These are phyloP conservation scores for Chironomus tentans DNA, from an alignment of 2,888 invertebrate genomes.

Conservation along the genomic window DNA sequence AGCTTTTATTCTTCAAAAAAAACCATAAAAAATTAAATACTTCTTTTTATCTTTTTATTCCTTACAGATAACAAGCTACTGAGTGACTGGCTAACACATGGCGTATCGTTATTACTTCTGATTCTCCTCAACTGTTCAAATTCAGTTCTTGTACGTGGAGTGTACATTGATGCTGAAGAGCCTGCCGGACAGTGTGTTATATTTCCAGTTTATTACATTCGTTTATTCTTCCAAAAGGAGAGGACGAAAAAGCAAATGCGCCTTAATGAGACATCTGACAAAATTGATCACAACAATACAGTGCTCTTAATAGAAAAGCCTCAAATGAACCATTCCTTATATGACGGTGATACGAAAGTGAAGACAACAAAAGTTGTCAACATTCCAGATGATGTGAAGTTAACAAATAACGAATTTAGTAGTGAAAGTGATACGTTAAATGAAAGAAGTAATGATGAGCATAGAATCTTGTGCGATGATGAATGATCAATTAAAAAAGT, in stretches of 20 bases:
- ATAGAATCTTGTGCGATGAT: slow-evolving; percentile 1
- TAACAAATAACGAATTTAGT: neutral
- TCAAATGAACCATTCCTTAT: slow-evolving; percentile 2
- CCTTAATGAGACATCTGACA: slow-evolving; percentile 36
- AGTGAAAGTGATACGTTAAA: slow-evolving; percentile 15
- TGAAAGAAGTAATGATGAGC: slow-evolving; percentile 5
- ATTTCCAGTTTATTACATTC: slow-evolving; percentile 74
- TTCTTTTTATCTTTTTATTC: neutral
- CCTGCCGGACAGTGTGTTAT: slow-evolving; percentile 72
- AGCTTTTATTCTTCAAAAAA: too few species aligned
- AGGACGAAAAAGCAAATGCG: slow-evolving; percentile 51
- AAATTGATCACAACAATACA: slow-evolving; percentile 31
- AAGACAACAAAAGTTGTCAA: neutral
- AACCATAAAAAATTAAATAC: too few species aligned
- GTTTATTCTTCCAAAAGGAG: slow-evolving; percentile 64
- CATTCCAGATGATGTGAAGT: neutral
- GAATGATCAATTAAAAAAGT: neutral
- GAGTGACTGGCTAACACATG: slow-evolving; percentile 74
- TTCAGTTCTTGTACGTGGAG: slow-evolving; percentile 75
- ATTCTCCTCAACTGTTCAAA: slow-evolving; percentile 78
- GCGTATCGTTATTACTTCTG: slow-evolving; percentile 61
- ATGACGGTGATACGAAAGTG: neutral
- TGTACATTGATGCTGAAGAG: slow-evolving; percentile 80
- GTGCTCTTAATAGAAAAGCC: slow-evolving; percentile 29
- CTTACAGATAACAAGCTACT: slow-evolving; percentile 56